Evolutionary conservation across 1,140 invertebrate genomes (phyloP).

Genomic region (Ericerus pela): DNA sequence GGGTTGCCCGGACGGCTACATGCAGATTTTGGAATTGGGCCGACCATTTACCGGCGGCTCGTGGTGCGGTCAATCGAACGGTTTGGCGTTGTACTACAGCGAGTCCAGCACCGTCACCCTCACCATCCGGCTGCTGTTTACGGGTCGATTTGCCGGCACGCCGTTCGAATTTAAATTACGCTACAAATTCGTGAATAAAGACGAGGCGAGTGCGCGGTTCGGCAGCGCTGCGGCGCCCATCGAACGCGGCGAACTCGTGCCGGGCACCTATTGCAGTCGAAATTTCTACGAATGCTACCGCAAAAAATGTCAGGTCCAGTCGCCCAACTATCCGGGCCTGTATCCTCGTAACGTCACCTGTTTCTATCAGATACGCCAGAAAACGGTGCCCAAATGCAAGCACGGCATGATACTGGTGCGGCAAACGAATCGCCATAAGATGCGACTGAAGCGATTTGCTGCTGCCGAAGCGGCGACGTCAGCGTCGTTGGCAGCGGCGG

Average conservation of each 20-base stretch:
- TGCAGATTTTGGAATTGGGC: conserved; percentile 64
- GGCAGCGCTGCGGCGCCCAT: conserved; percentile 52
- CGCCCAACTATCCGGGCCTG: conserved; percentile 82
- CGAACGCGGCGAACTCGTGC: conserved; percentile 56
- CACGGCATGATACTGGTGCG: conserved; percentile 72
- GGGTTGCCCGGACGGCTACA: conserved; percentile 64
- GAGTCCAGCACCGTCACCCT: conserved; percentile 68
- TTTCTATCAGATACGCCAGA: conserved; percentile 61
- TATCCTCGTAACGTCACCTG: conserved; percentile 78
- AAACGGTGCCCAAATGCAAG: conserved; percentile 68
- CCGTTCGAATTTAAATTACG: conserved; percentile 59
- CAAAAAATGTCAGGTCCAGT: conserved; percentile 63
- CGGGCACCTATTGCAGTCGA: conserved; percentile 71
- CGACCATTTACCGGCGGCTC: conserved; percentile 66
- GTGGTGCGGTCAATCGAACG: conserved; percentile 61
- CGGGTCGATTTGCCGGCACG: conserved; percentile 34
- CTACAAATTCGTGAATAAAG: conserved; percentile 56
- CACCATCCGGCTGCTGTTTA: conserved; percentile 53
- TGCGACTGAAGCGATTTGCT: conserved; percentile 47
- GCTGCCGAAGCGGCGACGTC: neutral
- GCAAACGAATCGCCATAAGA: conserved; percentile 38
- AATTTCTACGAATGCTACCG: conserved; percentile 76
- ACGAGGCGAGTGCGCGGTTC: conserved; percentile 59
- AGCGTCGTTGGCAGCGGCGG: neutral
- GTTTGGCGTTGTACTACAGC: conserved; percentile 65